Conservation (phyloP, 2,888 invertebrate genomes). For the Mythimna pallens region DNA sequence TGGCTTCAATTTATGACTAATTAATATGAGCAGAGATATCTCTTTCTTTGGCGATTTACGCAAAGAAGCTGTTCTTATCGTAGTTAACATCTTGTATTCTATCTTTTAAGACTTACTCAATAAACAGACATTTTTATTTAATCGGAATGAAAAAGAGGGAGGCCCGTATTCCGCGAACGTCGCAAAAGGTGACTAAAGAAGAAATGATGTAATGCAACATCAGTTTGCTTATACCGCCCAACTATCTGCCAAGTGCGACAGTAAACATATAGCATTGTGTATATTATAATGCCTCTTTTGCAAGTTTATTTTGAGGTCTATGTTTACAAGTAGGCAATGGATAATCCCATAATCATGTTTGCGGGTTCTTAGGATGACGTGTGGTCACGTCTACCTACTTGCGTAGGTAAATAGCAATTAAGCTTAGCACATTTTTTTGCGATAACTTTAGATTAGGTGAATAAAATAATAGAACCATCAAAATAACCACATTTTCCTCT, state of each 20-base stretch:
- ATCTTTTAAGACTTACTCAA: not conserved
- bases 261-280: too few species aligned
- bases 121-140: too few species aligned
- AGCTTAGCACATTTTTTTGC: not conserved
- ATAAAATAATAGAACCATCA: slow-evolving; percentile 11
- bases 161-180: not conserved
- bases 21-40: slow-evolving; percentile 1
- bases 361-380: not conserved
- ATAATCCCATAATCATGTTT: not conserved
- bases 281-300: not conserved
- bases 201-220: too few species aligned
- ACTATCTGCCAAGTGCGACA: not conserved
- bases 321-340: not conserved
- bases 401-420: not conserved
- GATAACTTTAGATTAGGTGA: not conserved
- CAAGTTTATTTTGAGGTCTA: not conserved
- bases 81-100: not conserved
- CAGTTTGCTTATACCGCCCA: not conserved
- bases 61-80: not conserved
- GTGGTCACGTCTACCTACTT: not conserved
- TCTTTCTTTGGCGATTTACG: not conserved
- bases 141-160: not conserved
- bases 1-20: not conserved
- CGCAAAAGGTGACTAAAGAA: not conserved
- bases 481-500: slow-evolving; percentile 41